Conservation (phyloP, 2,888 invertebrate species). For the Plebejus melissa region DNA sequence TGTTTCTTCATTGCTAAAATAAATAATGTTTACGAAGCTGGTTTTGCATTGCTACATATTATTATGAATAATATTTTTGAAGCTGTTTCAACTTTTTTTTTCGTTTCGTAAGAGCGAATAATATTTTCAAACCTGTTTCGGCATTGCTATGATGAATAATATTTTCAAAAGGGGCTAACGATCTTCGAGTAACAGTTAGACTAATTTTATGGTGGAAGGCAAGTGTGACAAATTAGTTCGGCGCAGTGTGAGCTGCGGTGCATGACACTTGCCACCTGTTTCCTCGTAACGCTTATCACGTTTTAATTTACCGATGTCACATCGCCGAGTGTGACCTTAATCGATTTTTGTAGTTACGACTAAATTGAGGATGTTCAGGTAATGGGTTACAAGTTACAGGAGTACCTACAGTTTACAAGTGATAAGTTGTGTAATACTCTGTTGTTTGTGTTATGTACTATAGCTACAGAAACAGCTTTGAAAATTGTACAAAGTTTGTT, state of each 20-base stretch:
- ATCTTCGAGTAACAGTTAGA: conserved; percentile 48
- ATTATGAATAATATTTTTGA: too few species aligned
- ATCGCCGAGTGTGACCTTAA: conserved; percentile 45
- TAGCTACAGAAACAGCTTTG: not conserved
- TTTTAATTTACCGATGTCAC: conserved; percentile 36
- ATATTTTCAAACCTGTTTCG: not conserved
- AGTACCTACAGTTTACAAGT: not conserved
- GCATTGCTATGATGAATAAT: not conserved
- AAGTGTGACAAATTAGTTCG: conserved; percentile 49
- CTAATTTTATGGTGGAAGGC: conserved; percentile 49
- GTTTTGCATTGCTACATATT: too few species aligned
- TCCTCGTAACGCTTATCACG: conserved; percentile 47
- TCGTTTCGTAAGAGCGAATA: too few species aligned
- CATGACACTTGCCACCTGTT: conserved; percentile 49
- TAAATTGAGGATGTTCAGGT: not conserved
- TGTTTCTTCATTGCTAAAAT: not conserved
- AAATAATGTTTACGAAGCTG: too few species aligned
- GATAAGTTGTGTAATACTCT: not conserved
- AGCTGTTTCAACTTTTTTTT: too few species aligned
- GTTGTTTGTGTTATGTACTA: not conserved
- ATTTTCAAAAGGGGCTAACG: conserved; percentile 4
- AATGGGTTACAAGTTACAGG: not conserved
- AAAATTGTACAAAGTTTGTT: not conserved
- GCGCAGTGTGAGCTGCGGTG: conserved; percentile 43
- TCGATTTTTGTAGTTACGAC: conserved; percentile 44